phyloP scores from a whole-genome alignment of 2,113 vertebrate species.

The Percopsis transmontana region DNA sequence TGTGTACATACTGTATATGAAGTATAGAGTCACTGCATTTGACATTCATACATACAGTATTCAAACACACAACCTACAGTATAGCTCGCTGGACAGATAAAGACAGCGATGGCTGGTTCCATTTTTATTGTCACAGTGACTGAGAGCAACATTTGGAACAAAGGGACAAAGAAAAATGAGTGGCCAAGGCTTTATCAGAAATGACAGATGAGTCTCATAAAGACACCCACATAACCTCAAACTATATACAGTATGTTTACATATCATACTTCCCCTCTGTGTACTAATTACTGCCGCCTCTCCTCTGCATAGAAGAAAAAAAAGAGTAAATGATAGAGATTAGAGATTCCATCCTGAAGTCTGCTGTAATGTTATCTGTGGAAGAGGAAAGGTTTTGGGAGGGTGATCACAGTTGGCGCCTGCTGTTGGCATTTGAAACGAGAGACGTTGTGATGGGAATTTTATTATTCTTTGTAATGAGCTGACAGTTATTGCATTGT shows the following conservation, averaged over 20 bases:
- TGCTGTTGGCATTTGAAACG: constrained; percentile 70
- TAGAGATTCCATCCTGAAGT: constrained; percentile 47
- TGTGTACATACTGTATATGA: background rate
- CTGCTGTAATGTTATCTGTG: constrained; percentile 50
- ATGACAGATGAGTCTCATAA: background rate
- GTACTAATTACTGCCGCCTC: constrained; percentile 16
- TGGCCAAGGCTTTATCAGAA: background rate
- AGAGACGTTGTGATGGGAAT: constrained; percentile 70
- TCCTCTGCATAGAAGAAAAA: constrained; percentile 7
- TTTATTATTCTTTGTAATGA: constrained; percentile 71
- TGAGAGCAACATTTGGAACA: no score
- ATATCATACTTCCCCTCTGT: background rate
- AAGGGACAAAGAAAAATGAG: background rate
- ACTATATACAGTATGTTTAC: background rate
- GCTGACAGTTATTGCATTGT: constrained; percentile 73
- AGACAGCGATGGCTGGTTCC: no score
- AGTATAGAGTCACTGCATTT: no score
- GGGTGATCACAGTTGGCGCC: constrained; percentile 53
- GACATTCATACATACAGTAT: no score
- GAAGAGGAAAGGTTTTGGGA: constrained; percentile 47
- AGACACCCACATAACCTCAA: background rate
- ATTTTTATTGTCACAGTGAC: no score
- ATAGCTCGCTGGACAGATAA: no score
- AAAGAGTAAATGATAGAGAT: constrained; percentile 29
- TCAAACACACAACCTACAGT: no score